A percentile compares a stretch with the other conserved stretches of the same genome.
Evolutionary conservation across 2,888 invertebrate genomes (phyloP).

Genomic region (Platycnemis pennipes): DNA sequence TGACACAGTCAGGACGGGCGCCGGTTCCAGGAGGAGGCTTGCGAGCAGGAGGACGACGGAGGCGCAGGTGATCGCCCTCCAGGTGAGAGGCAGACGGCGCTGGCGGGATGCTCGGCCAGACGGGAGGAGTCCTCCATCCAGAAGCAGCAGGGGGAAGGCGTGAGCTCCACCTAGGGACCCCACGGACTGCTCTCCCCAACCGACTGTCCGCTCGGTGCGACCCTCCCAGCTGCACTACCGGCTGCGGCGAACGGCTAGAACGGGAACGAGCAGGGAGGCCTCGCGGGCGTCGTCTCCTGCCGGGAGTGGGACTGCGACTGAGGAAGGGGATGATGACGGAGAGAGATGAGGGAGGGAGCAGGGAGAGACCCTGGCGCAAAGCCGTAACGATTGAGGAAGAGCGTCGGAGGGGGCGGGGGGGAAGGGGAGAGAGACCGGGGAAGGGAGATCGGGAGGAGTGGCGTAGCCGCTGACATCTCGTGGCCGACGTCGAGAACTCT

Average conservation of each 20-base stretch:
- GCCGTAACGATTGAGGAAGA: slow-evolving; percentile 42
- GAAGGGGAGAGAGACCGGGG: neutral
- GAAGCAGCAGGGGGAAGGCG: neutral
- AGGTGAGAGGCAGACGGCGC: too few species aligned
- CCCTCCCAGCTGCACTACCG: neutral
- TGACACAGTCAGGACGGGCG: neutral
- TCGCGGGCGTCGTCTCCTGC: neutral
- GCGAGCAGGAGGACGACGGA: too few species aligned
- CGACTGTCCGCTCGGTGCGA: too few species aligned
- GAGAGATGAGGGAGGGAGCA: neutral
- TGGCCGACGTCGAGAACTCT: slow-evolving; percentile 28
- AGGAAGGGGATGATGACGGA: neutral
- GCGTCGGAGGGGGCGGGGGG: neutral
- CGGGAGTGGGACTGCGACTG: slow-evolving; percentile 18
- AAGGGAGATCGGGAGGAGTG: slow-evolving; percentile 16
- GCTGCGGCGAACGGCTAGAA: neutral
- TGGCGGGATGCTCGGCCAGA: too few species aligned
- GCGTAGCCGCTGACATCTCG: slow-evolving; percentile 56
- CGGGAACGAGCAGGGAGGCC: neutral
- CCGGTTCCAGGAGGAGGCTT: too few species aligned
- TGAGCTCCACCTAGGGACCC: too few species aligned
- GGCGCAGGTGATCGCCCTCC: too few species aligned
- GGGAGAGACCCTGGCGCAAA: slow-evolving; percentile 29
- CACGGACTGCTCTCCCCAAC: too few species aligned
- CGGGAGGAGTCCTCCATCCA: neutral